Percentiles rank a stretch among this genome's conserved stretches.
phyloP scores from a whole-genome alignment of 2,888 invertebrate species.

The Yponomeuta sedellus region DNA sequence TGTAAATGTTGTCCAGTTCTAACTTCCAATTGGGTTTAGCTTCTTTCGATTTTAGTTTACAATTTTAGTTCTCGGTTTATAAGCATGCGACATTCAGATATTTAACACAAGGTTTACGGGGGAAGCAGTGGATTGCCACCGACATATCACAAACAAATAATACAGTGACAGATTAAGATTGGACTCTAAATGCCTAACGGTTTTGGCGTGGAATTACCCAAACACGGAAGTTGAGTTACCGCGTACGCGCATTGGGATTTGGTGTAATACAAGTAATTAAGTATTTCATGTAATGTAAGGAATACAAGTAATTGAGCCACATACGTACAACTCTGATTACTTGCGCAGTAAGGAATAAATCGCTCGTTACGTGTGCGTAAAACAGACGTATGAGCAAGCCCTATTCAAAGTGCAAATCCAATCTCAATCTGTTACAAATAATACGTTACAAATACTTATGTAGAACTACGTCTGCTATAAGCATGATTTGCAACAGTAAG shows the following conservation, averaged over 20 bases:
- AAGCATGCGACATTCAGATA: constrained; percentile 49
- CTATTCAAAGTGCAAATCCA: neutral
- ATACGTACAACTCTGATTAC: too few species aligned
- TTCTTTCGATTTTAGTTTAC: constrained; percentile 24
- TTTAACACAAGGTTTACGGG: constrained; percentile 29
- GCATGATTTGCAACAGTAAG: constrained; percentile 3
- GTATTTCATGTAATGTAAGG: too few species aligned
- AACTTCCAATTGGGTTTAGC: constrained; percentile 16
- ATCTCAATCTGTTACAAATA: neutral
- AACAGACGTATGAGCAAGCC: too few species aligned
- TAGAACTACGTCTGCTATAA: neutral
- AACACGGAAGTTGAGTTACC: too few species aligned
- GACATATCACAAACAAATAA: constrained; percentile 7
- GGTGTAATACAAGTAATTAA: too few species aligned
- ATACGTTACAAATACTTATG: neutral
- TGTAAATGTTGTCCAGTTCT: neutral
- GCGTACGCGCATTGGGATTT: too few species aligned
- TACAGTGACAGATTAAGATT: neutral
- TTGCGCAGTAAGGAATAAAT: too few species aligned
- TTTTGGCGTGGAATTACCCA: too few species aligned
- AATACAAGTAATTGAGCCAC: too few species aligned
- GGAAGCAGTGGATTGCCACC: constrained; percentile 29
- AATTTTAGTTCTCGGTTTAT: constrained; percentile 29
- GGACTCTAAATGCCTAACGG: neutral
- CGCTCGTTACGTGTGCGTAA: too few species aligned